These are phyloP conservation scores for Lepidocolaptes lacrymiger DNA, from an alignment of 2,797 vertebrate species.

Conservation along the genomic window DNA sequence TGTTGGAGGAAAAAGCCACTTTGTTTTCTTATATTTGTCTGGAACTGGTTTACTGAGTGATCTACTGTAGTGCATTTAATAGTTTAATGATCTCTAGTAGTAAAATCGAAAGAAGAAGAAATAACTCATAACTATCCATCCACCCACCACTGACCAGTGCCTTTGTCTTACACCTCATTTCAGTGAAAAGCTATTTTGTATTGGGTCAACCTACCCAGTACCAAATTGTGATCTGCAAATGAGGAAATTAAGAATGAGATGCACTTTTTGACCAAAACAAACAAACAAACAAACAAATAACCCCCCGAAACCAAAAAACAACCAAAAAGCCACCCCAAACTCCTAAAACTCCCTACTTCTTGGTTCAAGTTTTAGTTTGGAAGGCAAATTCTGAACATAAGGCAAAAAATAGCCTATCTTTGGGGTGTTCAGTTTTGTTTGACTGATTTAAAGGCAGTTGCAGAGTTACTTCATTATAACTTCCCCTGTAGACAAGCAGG, in stretches of 20 bases:
- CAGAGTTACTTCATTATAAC: conserved; percentile 65
- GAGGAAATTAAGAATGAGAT: conserved; percentile 52
- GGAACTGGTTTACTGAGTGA: background rate
- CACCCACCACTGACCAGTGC: background rate
- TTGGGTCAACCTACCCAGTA: conserved; percentile 37
- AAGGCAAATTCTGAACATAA: conserved; percentile 43
- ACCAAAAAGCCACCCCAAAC: too few relatives aligned
- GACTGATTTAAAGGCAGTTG: conserved; percentile 71
- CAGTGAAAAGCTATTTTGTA: background rate
- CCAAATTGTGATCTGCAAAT: conserved; percentile 58
- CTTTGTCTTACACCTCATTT: background rate
- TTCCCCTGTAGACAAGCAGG: conserved; percentile 74
- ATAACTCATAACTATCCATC: background rate
- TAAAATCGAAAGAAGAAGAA: background rate
- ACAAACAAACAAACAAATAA: too few relatives aligned
- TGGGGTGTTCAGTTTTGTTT: conserved; percentile 60
- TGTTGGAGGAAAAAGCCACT: background rate
- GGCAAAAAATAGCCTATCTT: conserved; percentile 36
- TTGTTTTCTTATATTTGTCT: background rate
- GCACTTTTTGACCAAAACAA: background rate
- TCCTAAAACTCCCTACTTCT: background rate
- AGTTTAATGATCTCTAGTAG: background rate
- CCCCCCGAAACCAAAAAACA: too few relatives aligned
- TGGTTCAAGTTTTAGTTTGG: conserved; percentile 16
- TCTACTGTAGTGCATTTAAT: background rate